Evolutionary conservation across 2,797 vertebrate genomes (phyloP).

Genomic region (Cyprinella venusta): DNA sequence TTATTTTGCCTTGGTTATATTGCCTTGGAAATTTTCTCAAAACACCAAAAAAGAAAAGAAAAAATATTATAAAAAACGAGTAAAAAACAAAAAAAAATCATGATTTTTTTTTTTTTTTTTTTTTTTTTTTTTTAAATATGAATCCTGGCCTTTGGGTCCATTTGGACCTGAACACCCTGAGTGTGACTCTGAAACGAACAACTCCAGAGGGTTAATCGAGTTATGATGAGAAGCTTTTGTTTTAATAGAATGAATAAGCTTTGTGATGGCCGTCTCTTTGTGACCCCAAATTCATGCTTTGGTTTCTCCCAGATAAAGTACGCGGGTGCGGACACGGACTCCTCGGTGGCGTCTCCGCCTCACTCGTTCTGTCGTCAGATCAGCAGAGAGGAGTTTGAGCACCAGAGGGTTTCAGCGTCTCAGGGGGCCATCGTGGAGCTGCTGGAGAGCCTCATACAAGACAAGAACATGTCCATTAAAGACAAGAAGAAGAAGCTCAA

Average conservation of each 20-base stretch:
- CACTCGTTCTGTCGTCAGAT: constrained; percentile 84
- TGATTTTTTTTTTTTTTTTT: no score
- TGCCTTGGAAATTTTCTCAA: no score
- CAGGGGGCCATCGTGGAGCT: constrained; percentile 85
- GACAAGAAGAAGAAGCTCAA: constrained; percentile 95
- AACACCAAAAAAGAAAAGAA: no score
- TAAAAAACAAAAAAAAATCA: no score
- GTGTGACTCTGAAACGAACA: no score
- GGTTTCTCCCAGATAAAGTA: constrained; percentile 85
- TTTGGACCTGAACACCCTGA: no score
- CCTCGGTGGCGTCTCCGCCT: constrained; percentile 74
- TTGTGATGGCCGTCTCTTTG: background rate
- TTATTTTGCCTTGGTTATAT: background rate
- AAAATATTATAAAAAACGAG: no score
- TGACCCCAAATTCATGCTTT: background rate
- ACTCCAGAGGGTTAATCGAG: no score
- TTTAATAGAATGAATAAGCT: background rate
- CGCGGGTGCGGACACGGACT: constrained; percentile 84
- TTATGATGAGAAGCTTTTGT: background rate
- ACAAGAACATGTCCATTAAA: constrained; percentile 85
- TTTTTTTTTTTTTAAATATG: no score
- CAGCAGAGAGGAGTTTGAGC: constrained; percentile 84
- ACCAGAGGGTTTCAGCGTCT: constrained; percentile 78
- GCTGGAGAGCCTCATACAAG: constrained; percentile 87
- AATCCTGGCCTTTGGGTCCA: no score